Evolutionary conservation across 2,888 invertebrate genomes (phyloP).

Genomic region (Pelosia muscerda): DNA sequence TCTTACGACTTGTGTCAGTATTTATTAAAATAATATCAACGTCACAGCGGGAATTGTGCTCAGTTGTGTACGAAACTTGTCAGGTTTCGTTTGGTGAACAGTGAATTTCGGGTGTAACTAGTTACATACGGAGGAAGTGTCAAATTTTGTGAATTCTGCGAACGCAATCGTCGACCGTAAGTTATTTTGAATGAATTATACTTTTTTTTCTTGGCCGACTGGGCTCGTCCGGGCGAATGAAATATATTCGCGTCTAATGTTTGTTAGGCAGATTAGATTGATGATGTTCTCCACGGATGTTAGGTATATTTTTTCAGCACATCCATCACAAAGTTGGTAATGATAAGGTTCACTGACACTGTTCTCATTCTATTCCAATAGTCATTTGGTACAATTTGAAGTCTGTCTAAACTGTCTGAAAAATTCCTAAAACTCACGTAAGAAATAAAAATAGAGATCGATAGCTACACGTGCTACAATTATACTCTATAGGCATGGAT

Average conservation of each 20-base stretch:
- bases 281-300: conserved; percentile 41
- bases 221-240: conserved; percentile 38
- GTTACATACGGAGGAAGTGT: conserved; percentile 48
- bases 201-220: conserved; percentile 45
- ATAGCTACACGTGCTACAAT: conserved; percentile 25
- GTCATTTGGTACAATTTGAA: neutral
- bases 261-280: conserved; percentile 47
- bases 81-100: conserved; percentile 47
- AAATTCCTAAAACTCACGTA: conserved; percentile 1
- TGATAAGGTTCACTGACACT: conserved; percentile 18
- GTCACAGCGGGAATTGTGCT: conserved; percentile 47
- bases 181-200: conserved; percentile 58
- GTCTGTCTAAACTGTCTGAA: neutral
- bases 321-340: conserved; percentile 40
- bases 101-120: conserved; percentile 53
- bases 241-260: conserved; percentile 47
- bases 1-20: conserved; percentile 50
- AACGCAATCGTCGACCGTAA: conserved; percentile 56
- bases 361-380: neutral
- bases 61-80: conserved; percentile 42
- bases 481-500: conserved; percentile 28
- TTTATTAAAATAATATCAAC: conserved; percentile 42
- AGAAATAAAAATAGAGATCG: conserved; percentile 22
- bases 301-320: conserved; percentile 44
- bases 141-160: conserved; percentile 53